These are phyloP conservation scores for Plagodis dolabraria DNA, from an alignment of 2,888 invertebrate species.

Conservation along the genomic window DNA sequence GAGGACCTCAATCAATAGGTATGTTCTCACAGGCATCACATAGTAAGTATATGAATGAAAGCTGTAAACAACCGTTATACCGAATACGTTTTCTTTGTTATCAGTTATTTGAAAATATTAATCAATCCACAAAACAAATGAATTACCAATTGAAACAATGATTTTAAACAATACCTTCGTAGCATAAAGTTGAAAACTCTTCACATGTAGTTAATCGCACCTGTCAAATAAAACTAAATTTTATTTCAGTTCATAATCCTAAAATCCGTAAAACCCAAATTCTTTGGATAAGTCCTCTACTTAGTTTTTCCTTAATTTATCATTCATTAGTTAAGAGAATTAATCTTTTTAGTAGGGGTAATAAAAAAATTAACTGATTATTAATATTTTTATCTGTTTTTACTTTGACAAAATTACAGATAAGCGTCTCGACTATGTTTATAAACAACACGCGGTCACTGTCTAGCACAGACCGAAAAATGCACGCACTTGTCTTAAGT, in stretches of 20 bases:
- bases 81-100: no score
- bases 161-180: background rate
- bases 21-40: no score
- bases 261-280: slow-evolving; percentile 18
- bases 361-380: slow-evolving; percentile 47
- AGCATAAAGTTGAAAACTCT: slow-evolving; percentile 1
- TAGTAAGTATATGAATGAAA: no score
- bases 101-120: no score
- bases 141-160: no score
- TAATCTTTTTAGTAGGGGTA: slow-evolving; percentile 45
- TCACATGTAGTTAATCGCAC: slow-evolving; percentile 7
- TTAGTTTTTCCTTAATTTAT: slow-evolving; percentile 32
- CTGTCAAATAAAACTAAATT: slow-evolving; percentile 12
- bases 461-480: slow-evolving; percentile 36
- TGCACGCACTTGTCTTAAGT: slow-evolving; percentile 47
- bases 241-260: slow-evolving; percentile 21
- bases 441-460: slow-evolving; percentile 31
- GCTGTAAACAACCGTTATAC: no score
- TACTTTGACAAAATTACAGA: slow-evolving; percentile 27
- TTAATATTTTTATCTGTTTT: slow-evolving; percentile 35
- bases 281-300: slow-evolving; percentile 13
- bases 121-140: no score
- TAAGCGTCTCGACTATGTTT: slow-evolving; percentile 34
- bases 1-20: no score
- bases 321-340: slow-evolving; percentile 35